A percentile compares a stretch with the other conserved stretches of the same genome.
Conservation (phyloP, 2,113 vertebrate genomes). For the Hippolais icterina region DNA sequence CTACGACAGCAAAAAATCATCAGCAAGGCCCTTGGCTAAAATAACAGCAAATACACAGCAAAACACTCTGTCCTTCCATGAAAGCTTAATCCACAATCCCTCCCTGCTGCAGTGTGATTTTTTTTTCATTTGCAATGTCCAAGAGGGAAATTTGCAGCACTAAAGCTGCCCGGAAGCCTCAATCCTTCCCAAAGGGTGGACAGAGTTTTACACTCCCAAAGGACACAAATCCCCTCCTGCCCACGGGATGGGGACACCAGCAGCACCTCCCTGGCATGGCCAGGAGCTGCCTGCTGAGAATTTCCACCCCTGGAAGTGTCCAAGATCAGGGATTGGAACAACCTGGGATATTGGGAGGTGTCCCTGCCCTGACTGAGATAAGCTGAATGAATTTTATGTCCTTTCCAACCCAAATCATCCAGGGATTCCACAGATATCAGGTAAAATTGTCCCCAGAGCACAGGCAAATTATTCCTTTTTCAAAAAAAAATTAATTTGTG, state of each 20-base stretch:
- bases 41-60: neutral
- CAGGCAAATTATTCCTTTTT: neutral
- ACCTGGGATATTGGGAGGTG: neutral
- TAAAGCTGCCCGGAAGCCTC: neutral
- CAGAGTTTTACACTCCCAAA: neutral
- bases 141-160: neutral
- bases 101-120: neutral
- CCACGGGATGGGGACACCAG: neutral
- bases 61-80: neutral
- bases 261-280: neutral
- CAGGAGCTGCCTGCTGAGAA: neutral
- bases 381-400: neutral
- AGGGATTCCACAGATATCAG: neutral
- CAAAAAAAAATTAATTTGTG: neutral
- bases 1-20: neutral
- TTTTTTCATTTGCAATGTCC: neutral
- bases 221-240: neutral
- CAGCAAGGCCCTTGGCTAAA: neutral
- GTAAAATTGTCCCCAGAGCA: neutral
- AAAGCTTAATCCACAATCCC: neutral
- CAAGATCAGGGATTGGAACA: neutral
- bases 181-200: neutral
- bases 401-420: neutral
- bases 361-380: neutral
- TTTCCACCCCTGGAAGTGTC: neutral